These are phyloP conservation scores for Epinotia demarniana DNA, from an alignment of 2,888 invertebrate genomes.

Conservation along the genomic window DNA sequence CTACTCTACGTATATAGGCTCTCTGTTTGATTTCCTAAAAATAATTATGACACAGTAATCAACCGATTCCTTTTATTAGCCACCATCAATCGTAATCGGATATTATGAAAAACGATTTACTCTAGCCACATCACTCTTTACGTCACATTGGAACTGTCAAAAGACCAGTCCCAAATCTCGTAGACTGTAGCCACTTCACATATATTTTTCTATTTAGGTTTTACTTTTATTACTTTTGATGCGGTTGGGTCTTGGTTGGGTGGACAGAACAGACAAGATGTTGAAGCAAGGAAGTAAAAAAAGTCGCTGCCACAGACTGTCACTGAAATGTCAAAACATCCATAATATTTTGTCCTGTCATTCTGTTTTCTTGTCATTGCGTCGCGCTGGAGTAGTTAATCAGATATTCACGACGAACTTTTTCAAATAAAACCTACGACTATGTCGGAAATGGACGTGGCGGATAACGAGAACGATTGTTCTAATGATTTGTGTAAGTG, in stretches of 20 bases:
- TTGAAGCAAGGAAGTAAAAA: constrained; percentile 17
- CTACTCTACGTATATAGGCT: no score
- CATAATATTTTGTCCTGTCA: constrained; percentile 51
- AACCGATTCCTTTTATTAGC: no score
- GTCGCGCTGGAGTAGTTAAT: constrained; percentile 45
- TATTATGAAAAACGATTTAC: no score
- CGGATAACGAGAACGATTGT: constrained; percentile 70
- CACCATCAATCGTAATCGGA: no score
- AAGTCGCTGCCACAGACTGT: constrained; percentile 21
- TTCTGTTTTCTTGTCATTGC: constrained; percentile 58
- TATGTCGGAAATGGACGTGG: constrained; percentile 81
- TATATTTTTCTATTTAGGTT: no score
- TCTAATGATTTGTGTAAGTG: constrained; percentile 77
- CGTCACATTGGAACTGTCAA: no score
- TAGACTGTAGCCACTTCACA: no score
- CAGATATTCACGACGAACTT: constrained; percentile 44
- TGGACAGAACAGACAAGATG: background rate
- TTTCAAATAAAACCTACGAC: constrained; percentile 50
- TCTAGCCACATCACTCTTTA: no score
- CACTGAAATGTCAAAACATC: constrained; percentile 33
- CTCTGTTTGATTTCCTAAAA: no score
- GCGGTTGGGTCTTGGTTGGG: background rate
- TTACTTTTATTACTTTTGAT: background rate
- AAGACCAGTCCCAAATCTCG: no score
- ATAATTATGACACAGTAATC: no score